Evolutionary conservation across 1,140 invertebrate species (phyloP).

Genomic region (Magallana ariakensis): DNA sequence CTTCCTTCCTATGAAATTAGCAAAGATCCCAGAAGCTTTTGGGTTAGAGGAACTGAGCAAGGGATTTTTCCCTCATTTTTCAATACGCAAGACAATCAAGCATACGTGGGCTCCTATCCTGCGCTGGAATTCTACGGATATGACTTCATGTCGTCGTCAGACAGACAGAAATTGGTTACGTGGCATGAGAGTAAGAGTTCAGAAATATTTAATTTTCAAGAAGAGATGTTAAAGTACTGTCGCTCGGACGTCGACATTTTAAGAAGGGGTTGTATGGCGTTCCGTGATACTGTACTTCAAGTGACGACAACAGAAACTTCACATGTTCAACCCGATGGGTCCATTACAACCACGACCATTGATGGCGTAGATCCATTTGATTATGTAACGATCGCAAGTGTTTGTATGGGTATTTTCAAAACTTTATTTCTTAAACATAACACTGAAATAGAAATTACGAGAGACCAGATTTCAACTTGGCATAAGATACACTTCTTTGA

Average conservation of each 20-base stretch:
- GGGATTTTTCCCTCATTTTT: constrained; percentile 59
- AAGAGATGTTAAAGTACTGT: constrained; percentile 53
- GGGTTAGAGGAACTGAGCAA: constrained; percentile 47
- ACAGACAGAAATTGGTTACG: constrained; percentile 40
- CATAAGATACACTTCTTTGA: background rate
- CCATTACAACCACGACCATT: background rate
- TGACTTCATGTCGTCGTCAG: constrained; percentile 40
- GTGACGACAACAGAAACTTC: constrained; percentile 13
- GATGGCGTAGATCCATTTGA: constrained; percentile 49
- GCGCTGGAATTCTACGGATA: constrained; percentile 38
- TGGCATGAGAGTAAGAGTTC: constrained; percentile 48
- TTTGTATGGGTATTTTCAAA: constrained; percentile 40
- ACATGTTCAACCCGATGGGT: background rate
- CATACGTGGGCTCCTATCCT: constrained; percentile 51
- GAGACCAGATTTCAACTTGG: background rate
- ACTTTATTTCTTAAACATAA: constrained; percentile 44
- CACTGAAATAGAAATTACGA: constrained; percentile 31
- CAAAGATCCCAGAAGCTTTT: constrained; percentile 53
- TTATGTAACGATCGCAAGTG: constrained; percentile 50
- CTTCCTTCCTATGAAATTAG: constrained; percentile 55
- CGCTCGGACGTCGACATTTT: constrained; percentile 51
- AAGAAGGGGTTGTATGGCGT: constrained; percentile 43
- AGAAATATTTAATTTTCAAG: constrained; percentile 49
- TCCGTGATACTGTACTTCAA: constrained; percentile 45
- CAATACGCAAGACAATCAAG: constrained; percentile 50